These are phyloP conservation scores for Arge pagana DNA, from an alignment of 2,888 invertebrate species.

Conservation along the genomic window DNA sequence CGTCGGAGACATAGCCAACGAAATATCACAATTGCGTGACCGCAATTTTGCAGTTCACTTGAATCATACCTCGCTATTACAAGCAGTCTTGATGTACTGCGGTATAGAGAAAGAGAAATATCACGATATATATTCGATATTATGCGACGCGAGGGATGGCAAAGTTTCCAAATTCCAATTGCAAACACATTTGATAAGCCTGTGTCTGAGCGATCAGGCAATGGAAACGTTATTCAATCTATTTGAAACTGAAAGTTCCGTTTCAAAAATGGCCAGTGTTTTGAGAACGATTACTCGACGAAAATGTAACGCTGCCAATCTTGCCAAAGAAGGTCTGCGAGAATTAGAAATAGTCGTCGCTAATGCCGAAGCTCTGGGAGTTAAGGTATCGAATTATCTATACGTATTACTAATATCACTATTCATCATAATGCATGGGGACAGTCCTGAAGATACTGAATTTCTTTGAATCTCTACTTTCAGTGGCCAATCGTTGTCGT, in stretches of 20 bases:
- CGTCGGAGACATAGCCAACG: slow-evolving; percentile 74
- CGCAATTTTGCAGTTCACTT: slow-evolving; percentile 73
- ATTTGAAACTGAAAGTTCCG: slow-evolving; percentile 70
- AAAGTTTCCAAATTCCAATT: slow-evolving; percentile 73
- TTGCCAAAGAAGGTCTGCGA: slow-evolving; percentile 72
- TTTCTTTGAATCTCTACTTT: slow-evolving; percentile 38
- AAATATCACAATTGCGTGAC: slow-evolving; percentile 68
- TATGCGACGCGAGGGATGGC: slow-evolving; percentile 63
- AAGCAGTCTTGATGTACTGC: slow-evolving; percentile 77
- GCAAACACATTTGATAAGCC: slow-evolving; percentile 69
- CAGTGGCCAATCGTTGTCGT: slow-evolving; percentile 66
- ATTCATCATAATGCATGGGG: neutral
- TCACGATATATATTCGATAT: slow-evolving; percentile 59
- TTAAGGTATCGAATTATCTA: slow-evolving; percentile 63
- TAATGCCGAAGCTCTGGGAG: slow-evolving; percentile 74
- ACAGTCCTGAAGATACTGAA: neutral
- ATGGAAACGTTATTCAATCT: slow-evolving; percentile 68
- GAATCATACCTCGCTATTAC: slow-evolving; percentile 78
- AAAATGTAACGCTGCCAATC: slow-evolving; percentile 68
- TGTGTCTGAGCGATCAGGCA: slow-evolving; percentile 71
- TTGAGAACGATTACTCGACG: slow-evolving; percentile 71
- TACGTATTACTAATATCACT: neutral
- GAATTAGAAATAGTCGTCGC: slow-evolving; percentile 77
- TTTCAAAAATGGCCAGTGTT: slow-evolving; percentile 65
- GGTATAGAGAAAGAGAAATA: slow-evolving; percentile 76